These are phyloP conservation scores for Hypocryptadius cinnamomeus DNA, from an alignment of 2,113 vertebrate species.

Conservation along the genomic window DNA sequence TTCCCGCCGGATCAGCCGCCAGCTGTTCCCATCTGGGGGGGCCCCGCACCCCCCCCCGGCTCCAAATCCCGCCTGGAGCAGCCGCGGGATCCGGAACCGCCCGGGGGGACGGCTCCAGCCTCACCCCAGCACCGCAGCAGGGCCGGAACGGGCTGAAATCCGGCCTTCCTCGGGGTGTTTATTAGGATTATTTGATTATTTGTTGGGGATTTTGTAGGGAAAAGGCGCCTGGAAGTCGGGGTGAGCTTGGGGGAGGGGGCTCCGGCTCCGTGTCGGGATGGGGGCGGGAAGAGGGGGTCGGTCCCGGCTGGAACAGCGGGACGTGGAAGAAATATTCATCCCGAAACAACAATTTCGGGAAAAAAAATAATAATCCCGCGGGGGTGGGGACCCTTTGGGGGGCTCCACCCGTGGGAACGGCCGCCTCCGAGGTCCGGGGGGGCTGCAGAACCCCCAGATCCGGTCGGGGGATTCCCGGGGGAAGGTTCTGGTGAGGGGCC, in stretches of 20 bases:
- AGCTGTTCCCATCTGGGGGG: not conserved
- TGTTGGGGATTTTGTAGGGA: accelerated
- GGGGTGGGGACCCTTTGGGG: too few relatives aligned
- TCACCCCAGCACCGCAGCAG: not conserved
- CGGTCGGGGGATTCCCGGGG: not conserved
- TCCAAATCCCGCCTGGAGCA: not conserved
- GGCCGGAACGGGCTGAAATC: not conserved
- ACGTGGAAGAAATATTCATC: not conserved
- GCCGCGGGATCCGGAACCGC: not conserved
- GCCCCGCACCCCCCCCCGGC: too few relatives aligned
- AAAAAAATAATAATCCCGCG: not conserved
- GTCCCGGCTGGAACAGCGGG: not conserved
- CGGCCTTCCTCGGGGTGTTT: not conserved
- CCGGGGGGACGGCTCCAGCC: not conserved
- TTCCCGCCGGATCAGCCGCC: not conserved
- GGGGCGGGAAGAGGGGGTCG: not conserved
- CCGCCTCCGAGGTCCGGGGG: not conserved
- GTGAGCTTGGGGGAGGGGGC: not conserved
- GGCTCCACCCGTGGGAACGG: not conserved
- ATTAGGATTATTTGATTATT: accelerated
- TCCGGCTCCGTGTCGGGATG: not conserved
- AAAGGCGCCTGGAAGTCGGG: not conserved
- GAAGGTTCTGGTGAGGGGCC: not conserved
- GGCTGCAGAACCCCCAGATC: not conserved
- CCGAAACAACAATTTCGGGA: not conserved